These are phyloP conservation scores for Atta colombica DNA, from an alignment of 1,140 invertebrate species.

Conservation along the genomic window DNA sequence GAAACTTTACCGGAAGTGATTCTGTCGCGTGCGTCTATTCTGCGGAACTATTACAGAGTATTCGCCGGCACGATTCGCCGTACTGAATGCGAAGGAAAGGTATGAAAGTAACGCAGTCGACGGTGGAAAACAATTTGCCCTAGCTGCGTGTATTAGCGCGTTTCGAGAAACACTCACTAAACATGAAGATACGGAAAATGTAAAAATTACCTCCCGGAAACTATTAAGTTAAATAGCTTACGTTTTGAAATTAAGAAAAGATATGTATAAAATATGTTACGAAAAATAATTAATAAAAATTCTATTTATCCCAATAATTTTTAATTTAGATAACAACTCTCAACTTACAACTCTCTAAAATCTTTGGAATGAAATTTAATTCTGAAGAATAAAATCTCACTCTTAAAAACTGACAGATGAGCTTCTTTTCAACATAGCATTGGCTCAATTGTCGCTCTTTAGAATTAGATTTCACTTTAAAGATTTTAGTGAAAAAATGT, in stretches of 20 bases:
- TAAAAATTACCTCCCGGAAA: neutral
- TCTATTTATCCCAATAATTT: neutral
- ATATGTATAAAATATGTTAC: neutral
- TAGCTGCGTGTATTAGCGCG: neutral
- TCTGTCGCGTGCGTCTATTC: conserved; percentile 42
- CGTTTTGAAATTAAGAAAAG: neutral
- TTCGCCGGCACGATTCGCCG: conserved; percentile 23
- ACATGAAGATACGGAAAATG: neutral
- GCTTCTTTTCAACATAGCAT: no score
- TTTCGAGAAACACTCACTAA: conserved; percentile 33
- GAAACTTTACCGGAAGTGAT: conserved; percentile 56
- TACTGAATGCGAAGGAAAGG: conserved; percentile 18
- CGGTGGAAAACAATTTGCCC: conserved; percentile 38
- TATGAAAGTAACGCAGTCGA: conserved; percentile 27
- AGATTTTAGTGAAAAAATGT: neutral
- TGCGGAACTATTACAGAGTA: conserved; percentile 41
- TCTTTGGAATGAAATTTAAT: no score
- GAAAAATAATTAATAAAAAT: neutral
- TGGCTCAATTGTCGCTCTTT: no score
- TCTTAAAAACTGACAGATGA: no score
- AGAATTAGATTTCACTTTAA: no score
- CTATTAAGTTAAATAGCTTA: neutral
- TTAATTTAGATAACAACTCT: neutral
- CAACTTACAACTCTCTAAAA: no score
- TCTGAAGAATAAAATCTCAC: no score